Conservation (phyloP, 2,113 vertebrate genomes). For the Bubo bubo region DNA sequence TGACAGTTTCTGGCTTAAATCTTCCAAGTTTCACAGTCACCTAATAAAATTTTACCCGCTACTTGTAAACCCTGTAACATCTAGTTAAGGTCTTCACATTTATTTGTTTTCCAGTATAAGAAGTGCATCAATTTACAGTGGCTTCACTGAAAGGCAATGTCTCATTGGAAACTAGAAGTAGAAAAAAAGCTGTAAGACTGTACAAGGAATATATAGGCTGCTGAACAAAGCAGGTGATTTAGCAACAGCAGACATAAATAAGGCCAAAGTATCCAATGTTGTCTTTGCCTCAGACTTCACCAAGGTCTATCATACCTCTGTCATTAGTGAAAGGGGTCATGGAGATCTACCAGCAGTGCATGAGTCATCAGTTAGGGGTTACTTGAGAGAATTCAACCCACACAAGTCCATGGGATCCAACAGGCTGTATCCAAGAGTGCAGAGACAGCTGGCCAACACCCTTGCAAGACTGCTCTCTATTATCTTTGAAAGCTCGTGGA, state of each 20-base stretch:
- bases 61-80: background rate
- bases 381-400: background rate
- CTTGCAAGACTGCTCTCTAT: background rate
- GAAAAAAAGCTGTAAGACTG: background rate
- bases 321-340: background rate
- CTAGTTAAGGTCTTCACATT: background rate
- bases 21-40: background rate
- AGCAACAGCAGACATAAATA: background rate
- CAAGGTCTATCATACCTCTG: background rate
- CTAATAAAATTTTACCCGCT: background rate
- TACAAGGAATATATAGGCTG: background rate
- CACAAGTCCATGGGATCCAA: background rate
- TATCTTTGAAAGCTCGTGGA: background rate
- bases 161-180: background rate
- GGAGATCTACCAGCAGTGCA: background rate
- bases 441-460: background rate
- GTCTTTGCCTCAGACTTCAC: background rate
- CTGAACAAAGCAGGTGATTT: background rate
- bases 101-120: background rate
- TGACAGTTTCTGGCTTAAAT: background rate
- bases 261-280: background rate
- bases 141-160: background rate
- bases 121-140: background rate
- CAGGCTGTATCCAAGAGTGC: background rate
- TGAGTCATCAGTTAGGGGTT: background rate